Evolutionary conservation across 2,113 vertebrate species (phyloP), one percentile per base, ranked within the genome.

Genomic region (Mus spicilegus): DNA sequence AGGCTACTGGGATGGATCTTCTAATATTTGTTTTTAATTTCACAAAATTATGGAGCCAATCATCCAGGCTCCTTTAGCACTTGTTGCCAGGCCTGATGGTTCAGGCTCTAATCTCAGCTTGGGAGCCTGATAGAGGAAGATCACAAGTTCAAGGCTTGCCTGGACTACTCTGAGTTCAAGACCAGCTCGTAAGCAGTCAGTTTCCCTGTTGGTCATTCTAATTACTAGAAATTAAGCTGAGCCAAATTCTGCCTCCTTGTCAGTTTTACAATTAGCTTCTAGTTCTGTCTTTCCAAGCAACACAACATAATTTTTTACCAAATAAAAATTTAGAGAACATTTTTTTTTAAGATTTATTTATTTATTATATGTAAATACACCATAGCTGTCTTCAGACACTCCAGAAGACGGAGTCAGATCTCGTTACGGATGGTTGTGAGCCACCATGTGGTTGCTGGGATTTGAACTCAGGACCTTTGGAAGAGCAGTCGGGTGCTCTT

Each of bases 1-100:
- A 30, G 51, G 33, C 20, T 84, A n/a, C n/a, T 56, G 22, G 85
- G 36, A 69, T 42, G 20, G 56, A 46, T 51, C 36, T 85, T 39
- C 63, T 93, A 67, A 51, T 85, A 42, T 7, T 42, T 65, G 16
- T 72, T 76, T 95, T 87, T 78, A 69, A 80, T 92, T 78, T 91
- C 24, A 87, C 85, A 70, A 56, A 88, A 14, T n/a, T 87, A 86
- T 61, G 36, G 56, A 87, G 65, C 42, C 58, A 22, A 24, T 17
- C 22, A 22, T 67, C 91, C 63, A 61, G 61, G 11, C 7, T 80
- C 1, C 63, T 58, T 78, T 90, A 67, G 46, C 13, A 28, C 10
- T 63, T 84, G 61, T 46, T 30, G 17, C 63, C 63, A 86, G 84
- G 84, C 61, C 26, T 86, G 17, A 17, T 46, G 61, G 58, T 84